Evolutionary conservation across 2,113 vertebrate genomes (phyloP), one percentile per base, ranked within the genome.

Genomic region (Zosterops lateralis): DNA sequence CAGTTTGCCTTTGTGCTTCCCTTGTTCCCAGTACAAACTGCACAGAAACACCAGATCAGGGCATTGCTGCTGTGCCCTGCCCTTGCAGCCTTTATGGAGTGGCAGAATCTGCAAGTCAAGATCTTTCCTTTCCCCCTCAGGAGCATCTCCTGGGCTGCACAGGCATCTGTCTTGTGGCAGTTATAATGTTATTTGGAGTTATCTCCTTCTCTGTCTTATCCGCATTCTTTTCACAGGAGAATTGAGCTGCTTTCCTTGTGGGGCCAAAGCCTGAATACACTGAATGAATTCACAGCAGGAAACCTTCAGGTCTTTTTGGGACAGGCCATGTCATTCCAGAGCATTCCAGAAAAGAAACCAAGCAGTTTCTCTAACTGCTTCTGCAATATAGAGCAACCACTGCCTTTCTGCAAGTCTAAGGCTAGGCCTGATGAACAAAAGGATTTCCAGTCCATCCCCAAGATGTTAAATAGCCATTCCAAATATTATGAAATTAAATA

Each of bases 11-110:
- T 44, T 12, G 1, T 12, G 12, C 16, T 56, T 24, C 17, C 51
- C 6, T 0, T 4, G 9, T 18, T 48, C 28, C 24, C 32, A 34
- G 36, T 24, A 51, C 53, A 21, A 3, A 21, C 6, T 17, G 5
- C 32, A 24, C 47, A 17, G 20, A 56, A 26, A 10, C 44, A 44
- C 20, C 0, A 0, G 34, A 25, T 10, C n/a, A 21, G 47, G 51
- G 61, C 2, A 0, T 3, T 24, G 40, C 54, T 31, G 64, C 54
- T 32, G 24, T 34, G 32, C 36, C 34, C 31, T 65, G 31, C 18
- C 29, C 44, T 15, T 31, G 29, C 22, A 62, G 51, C 47, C 76
- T 54, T 48, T n/a, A 10, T 1, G 10, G 28, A 62, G 8, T 2
- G 0, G 19, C 0, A 3, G 17, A 24, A 57, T 24, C 61, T 71